Evolutionary conservation across 2,888 invertebrate genomes (phyloP), one percentile per base, ranked within the genome.

Genomic region (Aspidiotus destructor): DNA sequence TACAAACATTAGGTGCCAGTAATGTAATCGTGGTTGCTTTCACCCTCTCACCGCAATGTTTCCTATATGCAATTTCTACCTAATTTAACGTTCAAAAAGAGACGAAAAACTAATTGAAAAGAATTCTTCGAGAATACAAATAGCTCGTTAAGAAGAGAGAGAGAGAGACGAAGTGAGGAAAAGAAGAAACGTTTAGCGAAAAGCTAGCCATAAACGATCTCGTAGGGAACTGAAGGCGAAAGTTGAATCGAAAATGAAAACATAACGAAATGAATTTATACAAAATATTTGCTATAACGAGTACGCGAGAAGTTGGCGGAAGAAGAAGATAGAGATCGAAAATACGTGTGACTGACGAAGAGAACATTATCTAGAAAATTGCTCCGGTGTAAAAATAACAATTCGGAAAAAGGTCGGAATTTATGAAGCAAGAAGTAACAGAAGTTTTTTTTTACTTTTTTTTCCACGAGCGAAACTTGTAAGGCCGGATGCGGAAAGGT

Each of bases 351-450:
- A 58, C 58, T 40, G 58, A 40, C 15, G 17, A 9, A 15, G 17
- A 17, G 40, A 58, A 58, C 48, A 58, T 52, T 60, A 17, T 44
- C 57, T 28, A 48, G 67, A 60, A 67, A 67, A 67, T 60, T 28
- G 67, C 41, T 11, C 48, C 44, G 28, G 67, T 67, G 67, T 60
- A 67, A 58, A 52, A 67, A 67, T 67, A 67, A 67, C 60, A 67
- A 67, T 67, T 67, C 48, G 41, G 55, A 28, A 58, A 67, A 67
- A 67, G 67, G 67, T 67, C 60, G 58, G 58, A 67, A 67, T 67
- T 67, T 67, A 67, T 67, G 67, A 67, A 48, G 67, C 67, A 67
- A 67, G 67, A 60, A 57, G 67, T 67, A 67, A 67, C 58, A 60
- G 17, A 42, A 57, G 57, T 67, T 63, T 63, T 52, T 42, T 28